A percentile compares a stretch with the other conserved stretches of the same genome.
phyloP scores from a whole-genome alignment of 2,113 vertebrate species.

The Excalfactoria chinensis region DNA sequence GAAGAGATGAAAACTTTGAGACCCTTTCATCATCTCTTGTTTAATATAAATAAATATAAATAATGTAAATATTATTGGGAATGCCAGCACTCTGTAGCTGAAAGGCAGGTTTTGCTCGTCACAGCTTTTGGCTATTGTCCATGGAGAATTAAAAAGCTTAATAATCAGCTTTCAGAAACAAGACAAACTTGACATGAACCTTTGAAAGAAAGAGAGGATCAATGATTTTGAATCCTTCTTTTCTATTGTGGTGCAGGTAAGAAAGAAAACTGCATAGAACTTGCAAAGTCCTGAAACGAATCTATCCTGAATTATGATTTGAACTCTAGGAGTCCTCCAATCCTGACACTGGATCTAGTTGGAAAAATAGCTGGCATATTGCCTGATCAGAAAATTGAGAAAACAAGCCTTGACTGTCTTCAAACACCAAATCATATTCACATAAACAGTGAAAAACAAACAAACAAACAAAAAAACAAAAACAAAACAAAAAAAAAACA shows the following conservation, averaged over 20 bases:
- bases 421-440: neutral
- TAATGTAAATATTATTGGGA: neutral
- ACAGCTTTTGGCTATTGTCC: neutral
- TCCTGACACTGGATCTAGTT: neutral
- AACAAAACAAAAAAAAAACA: no score
- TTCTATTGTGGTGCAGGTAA: neutral
- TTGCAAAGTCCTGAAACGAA: neutral
- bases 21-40: neutral
- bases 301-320: neutral
- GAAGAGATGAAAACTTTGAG: neutral
- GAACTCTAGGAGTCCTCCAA: neutral
- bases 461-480: no score
- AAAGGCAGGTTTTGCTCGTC: neutral
- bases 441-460: neutral
- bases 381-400: neutral
- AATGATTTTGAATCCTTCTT: neutral
- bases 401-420: neutral
- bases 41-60: neutral
- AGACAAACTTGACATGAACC: neutral
- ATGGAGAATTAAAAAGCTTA: neutral
- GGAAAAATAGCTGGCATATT: neutral
- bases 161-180: neutral
- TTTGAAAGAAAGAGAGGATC: neutral
- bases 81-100: neutral
- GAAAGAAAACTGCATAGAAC: neutral